A percentile compares a stretch with the other conserved stretches of the same genome.
Conservation (phyloP, 1,140 invertebrate species). For the Centruroides vittatus region DNA sequence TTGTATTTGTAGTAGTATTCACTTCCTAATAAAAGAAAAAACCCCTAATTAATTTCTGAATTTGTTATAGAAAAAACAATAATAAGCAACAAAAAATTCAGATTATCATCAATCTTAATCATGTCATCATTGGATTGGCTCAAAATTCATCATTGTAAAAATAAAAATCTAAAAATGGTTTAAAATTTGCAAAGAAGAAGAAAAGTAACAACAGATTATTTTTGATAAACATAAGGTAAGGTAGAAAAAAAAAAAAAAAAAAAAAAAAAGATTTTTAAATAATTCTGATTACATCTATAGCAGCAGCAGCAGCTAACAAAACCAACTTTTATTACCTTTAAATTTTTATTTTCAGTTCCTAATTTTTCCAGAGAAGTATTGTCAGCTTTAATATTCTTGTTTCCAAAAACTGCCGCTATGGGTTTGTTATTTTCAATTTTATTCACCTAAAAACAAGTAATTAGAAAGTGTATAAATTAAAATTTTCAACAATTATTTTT, state of each 20-base stretch:
- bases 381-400: conserved; percentile 56
- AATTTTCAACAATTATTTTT: not conserved
- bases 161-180: too few species aligned
- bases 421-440: conserved; percentile 30
- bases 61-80: too few species aligned
- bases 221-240: too few species aligned
- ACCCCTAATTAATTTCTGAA: not conserved
- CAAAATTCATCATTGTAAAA: not conserved
- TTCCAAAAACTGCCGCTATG: conserved; percentile 81
- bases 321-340: too few species aligned
- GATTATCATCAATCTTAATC: not conserved
- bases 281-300: too few species aligned
- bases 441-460: conserved; percentile 1
- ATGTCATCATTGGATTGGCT: not conserved
- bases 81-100: too few species aligned
- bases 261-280: too few species aligned
- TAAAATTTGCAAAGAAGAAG: too few species aligned
- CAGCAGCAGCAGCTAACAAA: too few species aligned
- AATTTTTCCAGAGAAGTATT: conserved; percentile 18
- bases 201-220: too few species aligned
- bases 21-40: conserved; percentile 1
- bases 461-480: conserved; percentile 2
- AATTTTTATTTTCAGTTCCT: not conserved
- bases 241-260: too few species aligned
- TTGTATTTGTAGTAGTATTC: not conserved